A percentile compares a stretch with the other conserved stretches of the same genome.
Conservation (phyloP, 2,113 vertebrate species). For the Psophia crepitans region DNA sequence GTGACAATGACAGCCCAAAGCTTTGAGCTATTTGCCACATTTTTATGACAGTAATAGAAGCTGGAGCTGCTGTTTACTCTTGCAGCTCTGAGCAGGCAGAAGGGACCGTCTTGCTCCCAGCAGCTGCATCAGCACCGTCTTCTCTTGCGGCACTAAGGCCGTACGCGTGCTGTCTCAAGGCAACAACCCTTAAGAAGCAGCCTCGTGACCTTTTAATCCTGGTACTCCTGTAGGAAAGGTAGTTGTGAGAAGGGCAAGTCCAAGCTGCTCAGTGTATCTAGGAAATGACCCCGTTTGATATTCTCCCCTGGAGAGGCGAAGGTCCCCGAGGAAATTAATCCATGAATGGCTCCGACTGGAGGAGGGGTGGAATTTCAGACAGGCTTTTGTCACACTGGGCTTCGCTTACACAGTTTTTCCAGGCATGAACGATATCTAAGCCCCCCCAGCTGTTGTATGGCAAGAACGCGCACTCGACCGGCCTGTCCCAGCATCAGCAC, state of each 20-base stretch:
- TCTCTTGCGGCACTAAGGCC: rapidly evolving
- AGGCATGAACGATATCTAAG: background rate
- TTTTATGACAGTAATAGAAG: too few relatives aligned
- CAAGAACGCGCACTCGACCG: rapidly evolving
- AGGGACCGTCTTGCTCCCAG: background rate
- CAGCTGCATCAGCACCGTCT: rapidly evolving
- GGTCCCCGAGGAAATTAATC: background rate
- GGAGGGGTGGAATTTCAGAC: background rate
- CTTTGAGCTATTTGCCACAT: rapidly evolving
- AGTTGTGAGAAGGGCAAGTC: background rate
- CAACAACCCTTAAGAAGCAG: background rate
- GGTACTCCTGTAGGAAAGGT: background rate
- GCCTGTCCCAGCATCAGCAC: background rate
- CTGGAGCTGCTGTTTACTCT: background rate
- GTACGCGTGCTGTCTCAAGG: rapidly evolving
- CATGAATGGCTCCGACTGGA: rapidly evolving
- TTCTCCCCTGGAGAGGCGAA: background rate
- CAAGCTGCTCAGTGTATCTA: background rate
- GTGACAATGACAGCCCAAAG: background rate
- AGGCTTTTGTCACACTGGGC: background rate
- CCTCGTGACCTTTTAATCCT: rapidly evolving
- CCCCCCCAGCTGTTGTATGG: background rate
- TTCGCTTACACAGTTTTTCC: background rate
- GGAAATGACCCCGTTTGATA: rapidly evolving
- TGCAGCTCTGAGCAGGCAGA: background rate